Evolutionary conservation across 2,888 invertebrate species (phyloP).

Genomic region (Adelognathus sp.): DNA sequence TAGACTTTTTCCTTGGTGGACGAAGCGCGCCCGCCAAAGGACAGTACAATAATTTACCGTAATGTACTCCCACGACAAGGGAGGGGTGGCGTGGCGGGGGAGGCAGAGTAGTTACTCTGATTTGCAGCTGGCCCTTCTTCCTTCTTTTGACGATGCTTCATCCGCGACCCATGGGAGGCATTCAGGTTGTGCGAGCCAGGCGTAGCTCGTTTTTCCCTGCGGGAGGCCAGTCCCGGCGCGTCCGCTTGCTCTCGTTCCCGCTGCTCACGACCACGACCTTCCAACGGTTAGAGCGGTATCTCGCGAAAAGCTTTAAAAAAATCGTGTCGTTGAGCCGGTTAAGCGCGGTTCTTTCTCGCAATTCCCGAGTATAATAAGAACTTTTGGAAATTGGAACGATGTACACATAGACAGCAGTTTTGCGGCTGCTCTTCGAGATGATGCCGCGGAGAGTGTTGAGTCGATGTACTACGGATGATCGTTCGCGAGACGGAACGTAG

Average conservation of each 20-base stretch:
- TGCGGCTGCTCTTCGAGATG: too few relatives aligned
- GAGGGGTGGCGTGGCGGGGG: neutral
- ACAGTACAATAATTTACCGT: conserved; percentile 75
- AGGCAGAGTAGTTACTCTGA: conserved; percentile 74
- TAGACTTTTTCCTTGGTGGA: conserved; percentile 44
- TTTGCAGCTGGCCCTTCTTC: conserved; percentile 73
- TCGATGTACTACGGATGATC: too few relatives aligned
- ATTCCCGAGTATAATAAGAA: neutral
- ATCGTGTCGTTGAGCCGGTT: neutral
- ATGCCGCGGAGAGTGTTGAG: too few relatives aligned
- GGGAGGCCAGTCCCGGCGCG: neutral
- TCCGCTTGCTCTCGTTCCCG: neutral
- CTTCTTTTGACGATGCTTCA: conserved; percentile 75
- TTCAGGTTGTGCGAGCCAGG: conserved; percentile 48
- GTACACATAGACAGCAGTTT: too few relatives aligned
- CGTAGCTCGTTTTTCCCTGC: conserved; percentile 30
- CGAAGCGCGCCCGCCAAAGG: conserved; percentile 54
- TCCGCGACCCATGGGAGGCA: conserved; percentile 75
- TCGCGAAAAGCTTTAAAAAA: neutral
- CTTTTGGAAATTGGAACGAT: too few relatives aligned
- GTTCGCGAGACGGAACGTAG: neutral
- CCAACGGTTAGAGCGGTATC: conserved; percentile 5
- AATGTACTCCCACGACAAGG: conserved; percentile 76
- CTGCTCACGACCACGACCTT: neutral
- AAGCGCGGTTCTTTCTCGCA: conserved; percentile 1